Evolutionary conservation across 2,797 vertebrate genomes (phyloP), one percentile per base, ranked within the genome.

Genomic region (Sternotherus odoratus): DNA sequence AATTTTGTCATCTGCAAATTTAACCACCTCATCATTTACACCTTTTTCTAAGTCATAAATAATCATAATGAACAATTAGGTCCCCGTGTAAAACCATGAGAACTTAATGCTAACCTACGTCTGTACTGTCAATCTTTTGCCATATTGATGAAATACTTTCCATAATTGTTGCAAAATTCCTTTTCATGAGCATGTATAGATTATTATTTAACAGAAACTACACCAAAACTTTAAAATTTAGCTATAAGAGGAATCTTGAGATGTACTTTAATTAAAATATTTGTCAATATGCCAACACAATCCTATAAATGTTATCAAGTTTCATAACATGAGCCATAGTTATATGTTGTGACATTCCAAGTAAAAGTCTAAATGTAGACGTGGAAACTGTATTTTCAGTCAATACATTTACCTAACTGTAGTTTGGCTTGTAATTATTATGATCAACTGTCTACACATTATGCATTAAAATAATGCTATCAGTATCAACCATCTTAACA

Each of bases 1-100:
- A 69, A 7, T 86, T 86, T 33, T 85, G 56, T 49, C 74, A 82
- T 19, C 51, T 48, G 30, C 91, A 91, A 94, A 75, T 75, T 92
- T 11, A 81, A 81, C 54, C 69, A 89, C 51, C 77, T 91, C 21
- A 57, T 51, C 53, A 86, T 30, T 85, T 78, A 12, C 39, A 82
- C 13, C 3, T 5, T 85, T 86, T 91, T 63, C 87, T 30, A 80
- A 91, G 89, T 12, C 16, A 88, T 30, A 50, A 91, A 3, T 84
- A 26, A 92, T 83, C 1, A 2, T 2, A 1, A 57, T 74, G 79
- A 85, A 92, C 17, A 91, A 89, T 77, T 10, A 12, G 1, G 4
- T 51, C 50, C 92, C 88, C 79, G 3, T 36, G 36, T 10, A 69
- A 39, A 39, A 69, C n/a, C 63, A 66, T 21, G n/a, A 69, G 63